Base-by-base conservation (phyloP, 2,888 invertebrate species). In the Oscheius sp. region DNA sequence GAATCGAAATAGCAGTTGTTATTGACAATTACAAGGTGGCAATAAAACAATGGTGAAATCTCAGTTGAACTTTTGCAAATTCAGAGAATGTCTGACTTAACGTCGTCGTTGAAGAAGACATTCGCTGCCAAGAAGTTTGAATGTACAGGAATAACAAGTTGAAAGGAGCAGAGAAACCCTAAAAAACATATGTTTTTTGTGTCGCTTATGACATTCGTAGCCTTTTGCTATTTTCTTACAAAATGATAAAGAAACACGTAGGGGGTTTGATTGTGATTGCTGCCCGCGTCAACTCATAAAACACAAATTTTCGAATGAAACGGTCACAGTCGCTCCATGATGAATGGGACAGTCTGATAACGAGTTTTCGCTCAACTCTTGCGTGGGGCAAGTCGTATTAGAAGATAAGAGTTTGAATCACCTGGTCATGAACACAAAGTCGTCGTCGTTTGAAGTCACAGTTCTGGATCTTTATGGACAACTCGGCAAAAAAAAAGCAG, bases 91-190 rank as follows among this genome's bases (percentile, higher is more conserved):
- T 63, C 48, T 21, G 48, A 47, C 37, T 29, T n/a, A 63, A 48
- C 63, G 48, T 48, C 63, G 37, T n/a, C 42, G 50, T 60, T 60
- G 13, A 60, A 47, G 63, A 48, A 63, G 37, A 63, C 63, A 63
- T 48, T 32, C 63, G 10, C 29, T 63, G 63, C 63, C 42, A 42
- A 42, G 42, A 5, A 42, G 3, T 3, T 5, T 42, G 7, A 5
- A 42, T 47, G 50, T 48, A 21, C 32, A 35, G 42, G 2, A 53
- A 11, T 4, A n/a, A 53, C n/a, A n/a, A 53, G 53, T 42, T 4
- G 53, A 53, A 10, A 53, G 53, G 53, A 29, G 57, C 29, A 57
- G 29, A 57, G 29, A 21, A 29, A 33, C 33, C 57, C 57, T 32
- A 29, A 10, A 57, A 29, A 13, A 57, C 9, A 32, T 9, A 21